These are phyloP conservation scores for Aphidius gifuensis DNA, from an alignment of 1,140 invertebrate species.

Conservation along the genomic window DNA sequence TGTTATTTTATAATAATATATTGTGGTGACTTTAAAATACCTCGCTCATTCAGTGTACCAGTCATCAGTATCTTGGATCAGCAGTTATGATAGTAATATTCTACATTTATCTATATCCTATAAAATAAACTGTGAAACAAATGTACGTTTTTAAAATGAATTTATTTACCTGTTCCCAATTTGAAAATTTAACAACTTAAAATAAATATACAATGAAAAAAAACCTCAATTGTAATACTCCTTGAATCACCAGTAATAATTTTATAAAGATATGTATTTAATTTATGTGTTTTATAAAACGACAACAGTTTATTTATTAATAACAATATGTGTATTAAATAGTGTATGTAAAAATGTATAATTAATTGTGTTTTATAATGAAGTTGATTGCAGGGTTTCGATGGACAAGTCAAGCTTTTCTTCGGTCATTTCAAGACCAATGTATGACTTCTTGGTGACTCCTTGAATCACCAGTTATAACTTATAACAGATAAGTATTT, in stretches of 20 bases:
- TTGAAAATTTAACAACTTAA: too few relatives aligned
- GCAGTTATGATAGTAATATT: conserved; percentile 57
- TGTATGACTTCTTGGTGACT: background rate
- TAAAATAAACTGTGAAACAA: conserved; percentile 57
- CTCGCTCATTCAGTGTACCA: conserved; percentile 36
- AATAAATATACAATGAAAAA: too few relatives aligned
- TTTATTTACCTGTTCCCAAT: background rate
- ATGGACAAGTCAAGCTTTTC: conserved; percentile 45
- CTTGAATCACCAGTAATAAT: too few relatives aligned
- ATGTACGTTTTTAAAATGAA: conserved; percentile 32
- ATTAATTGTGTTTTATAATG: background rate
- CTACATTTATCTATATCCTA: conserved; percentile 58
- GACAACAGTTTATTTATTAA: background rate
- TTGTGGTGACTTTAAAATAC: conserved; percentile 33
- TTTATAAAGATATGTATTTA: too few relatives aligned
- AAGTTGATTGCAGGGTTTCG: conserved; percentile 35
- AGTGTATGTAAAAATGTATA: too few relatives aligned
- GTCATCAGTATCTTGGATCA: conserved; percentile 53
- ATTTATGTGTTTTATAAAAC: background rate
- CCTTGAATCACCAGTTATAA: too few relatives aligned
- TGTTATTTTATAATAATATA: conserved; percentile 27
- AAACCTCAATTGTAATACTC: too few relatives aligned
- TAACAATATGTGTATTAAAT: too few relatives aligned
- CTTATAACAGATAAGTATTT: too few relatives aligned
- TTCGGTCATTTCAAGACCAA: conserved; percentile 43